Conservation (phyloP, 2,797 vertebrate genomes). For the Siniperca obscura region DNA sequence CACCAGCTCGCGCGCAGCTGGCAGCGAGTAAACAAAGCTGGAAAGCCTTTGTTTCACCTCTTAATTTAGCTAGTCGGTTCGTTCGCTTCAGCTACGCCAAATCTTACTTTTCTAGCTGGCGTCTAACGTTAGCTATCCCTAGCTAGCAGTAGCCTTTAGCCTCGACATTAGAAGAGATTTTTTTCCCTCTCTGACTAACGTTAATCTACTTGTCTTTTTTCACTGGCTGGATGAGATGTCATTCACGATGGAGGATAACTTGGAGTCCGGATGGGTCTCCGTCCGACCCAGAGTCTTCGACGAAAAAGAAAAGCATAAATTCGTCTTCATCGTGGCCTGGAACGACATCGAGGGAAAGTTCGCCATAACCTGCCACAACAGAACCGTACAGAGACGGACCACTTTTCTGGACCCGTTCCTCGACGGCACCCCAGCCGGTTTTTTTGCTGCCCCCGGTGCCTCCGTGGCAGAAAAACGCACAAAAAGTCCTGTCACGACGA, state of each 20-base stretch:
- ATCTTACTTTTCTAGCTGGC: slow-evolving; percentile 23
- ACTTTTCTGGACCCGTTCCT: slow-evolving; percentile 82
- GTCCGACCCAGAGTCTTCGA: slow-evolving; percentile 95
- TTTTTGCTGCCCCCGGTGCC: slow-evolving; percentile 33
- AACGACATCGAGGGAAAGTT: slow-evolving; percentile 96
- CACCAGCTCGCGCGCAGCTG: slow-evolving; percentile 41
- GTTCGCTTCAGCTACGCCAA: background rate
- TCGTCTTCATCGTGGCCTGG: slow-evolving; percentile 97
- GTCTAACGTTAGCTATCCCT: slow-evolving; percentile 15
- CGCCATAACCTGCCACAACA: slow-evolving; percentile 96
- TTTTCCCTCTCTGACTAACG: background rate
- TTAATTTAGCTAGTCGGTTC: slow-evolving; percentile 8
- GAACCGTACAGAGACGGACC: slow-evolving; percentile 91
- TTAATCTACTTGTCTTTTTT: slow-evolving; percentile 30
- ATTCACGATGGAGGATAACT: slow-evolving; percentile 92
- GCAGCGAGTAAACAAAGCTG: slow-evolving; percentile 59
- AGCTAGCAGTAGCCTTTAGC: slow-evolving; percentile 56
- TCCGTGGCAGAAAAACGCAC: slow-evolving; percentile 50
- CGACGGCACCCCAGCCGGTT: slow-evolving; percentile 39
- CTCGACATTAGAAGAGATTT: slow-evolving; percentile 6
- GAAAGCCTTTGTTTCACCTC: slow-evolving; percentile 60
- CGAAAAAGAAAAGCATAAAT: slow-evolving; percentile 93
- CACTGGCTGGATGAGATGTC: slow-evolving; percentile 85
- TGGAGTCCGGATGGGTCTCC: slow-evolving; percentile 97
- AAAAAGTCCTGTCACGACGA: slow-evolving; percentile 38